phyloP scores from a whole-genome alignment of 2,888 invertebrate genomes.

The Elegia similella region DNA sequence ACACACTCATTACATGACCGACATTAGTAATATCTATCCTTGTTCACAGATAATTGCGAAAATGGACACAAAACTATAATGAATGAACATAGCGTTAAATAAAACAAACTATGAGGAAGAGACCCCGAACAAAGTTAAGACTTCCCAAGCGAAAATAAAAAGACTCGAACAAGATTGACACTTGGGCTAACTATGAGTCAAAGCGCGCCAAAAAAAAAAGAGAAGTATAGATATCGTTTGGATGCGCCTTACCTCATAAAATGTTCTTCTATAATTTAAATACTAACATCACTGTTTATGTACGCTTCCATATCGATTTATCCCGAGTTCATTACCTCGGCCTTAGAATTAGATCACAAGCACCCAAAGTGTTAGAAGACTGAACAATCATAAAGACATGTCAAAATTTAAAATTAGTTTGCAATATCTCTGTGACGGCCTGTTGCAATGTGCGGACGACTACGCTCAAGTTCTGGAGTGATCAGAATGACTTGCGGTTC shows the following conservation, averaged over 20 bases:
- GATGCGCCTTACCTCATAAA: neutral
- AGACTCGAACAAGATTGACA: neutral
- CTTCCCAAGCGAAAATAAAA: neutral
- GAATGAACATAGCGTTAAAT: neutral
- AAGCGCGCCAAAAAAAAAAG: no score
- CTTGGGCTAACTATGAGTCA: no score
- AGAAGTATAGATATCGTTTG: no score
- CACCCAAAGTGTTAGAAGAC: conserved; percentile 7
- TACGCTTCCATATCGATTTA: conserved; percentile 1
- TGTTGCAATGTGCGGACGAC: neutral
- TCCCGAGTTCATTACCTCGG: neutral
- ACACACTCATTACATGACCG: no score
- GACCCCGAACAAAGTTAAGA: neutral
- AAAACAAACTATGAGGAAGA: neutral
- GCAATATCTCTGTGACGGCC: no score
- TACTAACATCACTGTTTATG: conserved; percentile 1
- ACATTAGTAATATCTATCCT: neutral
- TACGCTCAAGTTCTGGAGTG: no score
- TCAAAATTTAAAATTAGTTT: neutral
- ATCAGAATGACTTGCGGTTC: no score
- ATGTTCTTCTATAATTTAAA: neutral
- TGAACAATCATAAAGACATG: conserved; percentile 8
- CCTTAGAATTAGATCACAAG: neutral
- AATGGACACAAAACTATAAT: neutral
- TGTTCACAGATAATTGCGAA: neutral